Base-by-base conservation (phyloP, 2,113 vertebrate species). In the Tautogolabrus adspersus region DNA sequence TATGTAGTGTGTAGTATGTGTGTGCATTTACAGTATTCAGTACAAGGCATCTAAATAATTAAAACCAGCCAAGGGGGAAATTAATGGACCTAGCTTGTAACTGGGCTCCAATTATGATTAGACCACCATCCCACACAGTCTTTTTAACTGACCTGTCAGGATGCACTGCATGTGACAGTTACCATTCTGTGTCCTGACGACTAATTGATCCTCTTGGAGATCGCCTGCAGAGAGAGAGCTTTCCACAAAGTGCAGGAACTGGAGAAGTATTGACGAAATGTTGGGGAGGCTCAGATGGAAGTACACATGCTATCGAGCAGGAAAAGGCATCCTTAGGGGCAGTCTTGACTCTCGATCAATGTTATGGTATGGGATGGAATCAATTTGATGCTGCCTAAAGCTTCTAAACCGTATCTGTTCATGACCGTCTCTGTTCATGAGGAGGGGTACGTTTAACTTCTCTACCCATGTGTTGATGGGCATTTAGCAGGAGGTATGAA, bases 201-300 rank as follows among this genome's bases (percentile, higher is more conserved):
- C 65, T 87, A 83, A 89, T 85, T 88, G 87, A 86, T 82, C 73
- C 65, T 85, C 49, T 58, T 65, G 40, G 66, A 79, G 69, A 86
- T 64, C 78, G 61, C 59, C 76, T 15, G 38, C 70, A 77, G 76
- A 76, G 54, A 78, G 54, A 74, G 57, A 79, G 70, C 72, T 77
- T 54, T 65, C 79, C 66, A 74, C 81, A 81, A 72, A 79, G 72
- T 77, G 82, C 64, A 55, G 67, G 37, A 75, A 81, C 81, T 67
- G 63, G 23, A 78, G 57, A 77, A 83, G 67, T 86, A 85, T 83
- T 69, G 88, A 85, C 64, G 42, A 87, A 81, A 86, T 87, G 88
- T 83, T 83, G 42, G 66, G 60, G 52, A 73, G 75, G 80, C 72
- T 77, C 57, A 23, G 63, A 77, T 77, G 79, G 78, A 72, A 82